Conservation (phyloP, 2,113 vertebrate genomes). For the Albula goreensis region DNA sequence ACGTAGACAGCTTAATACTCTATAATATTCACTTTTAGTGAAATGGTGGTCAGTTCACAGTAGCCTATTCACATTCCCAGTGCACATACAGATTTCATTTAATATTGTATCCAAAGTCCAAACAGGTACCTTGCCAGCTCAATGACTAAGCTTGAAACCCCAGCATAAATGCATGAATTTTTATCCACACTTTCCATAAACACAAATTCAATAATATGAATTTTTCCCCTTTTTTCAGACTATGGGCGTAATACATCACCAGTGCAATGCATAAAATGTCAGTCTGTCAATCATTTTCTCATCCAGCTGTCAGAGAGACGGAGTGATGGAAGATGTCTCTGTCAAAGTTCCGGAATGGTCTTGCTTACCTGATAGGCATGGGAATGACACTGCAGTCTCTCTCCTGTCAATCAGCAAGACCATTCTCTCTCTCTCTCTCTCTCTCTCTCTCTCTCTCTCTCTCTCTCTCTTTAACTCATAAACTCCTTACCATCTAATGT, state of each 20-base stretch:
- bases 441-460: not conserved
- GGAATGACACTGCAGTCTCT: not conserved
- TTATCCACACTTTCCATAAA: not conserved
- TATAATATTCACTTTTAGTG: too few relatives aligned
- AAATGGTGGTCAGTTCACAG: too few relatives aligned
- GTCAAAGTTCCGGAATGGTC: not conserved
- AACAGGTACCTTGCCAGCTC: not conserved
- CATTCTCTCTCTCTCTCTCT: not conserved
- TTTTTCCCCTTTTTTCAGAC: not conserved
- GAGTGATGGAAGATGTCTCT: not conserved
- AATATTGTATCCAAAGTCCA: not conserved
- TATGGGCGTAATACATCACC: not conserved
- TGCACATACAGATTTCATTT: not conserved
- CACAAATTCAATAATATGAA: not conserved
- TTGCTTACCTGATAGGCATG: not conserved
- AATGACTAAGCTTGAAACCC: not conserved
- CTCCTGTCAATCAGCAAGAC: not conserved
- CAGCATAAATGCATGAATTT: not conserved
- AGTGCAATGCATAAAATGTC: not conserved
- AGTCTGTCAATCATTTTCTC: not conserved
- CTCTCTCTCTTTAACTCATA: not conserved
- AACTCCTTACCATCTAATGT: too few relatives aligned
- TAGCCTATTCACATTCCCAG: not conserved
- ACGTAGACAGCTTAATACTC: too few relatives aligned
- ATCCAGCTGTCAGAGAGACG: not conserved